Evolutionary conservation across 2,113 vertebrate species (phyloP).

Genomic region (Irena cyanogastra): DNA sequence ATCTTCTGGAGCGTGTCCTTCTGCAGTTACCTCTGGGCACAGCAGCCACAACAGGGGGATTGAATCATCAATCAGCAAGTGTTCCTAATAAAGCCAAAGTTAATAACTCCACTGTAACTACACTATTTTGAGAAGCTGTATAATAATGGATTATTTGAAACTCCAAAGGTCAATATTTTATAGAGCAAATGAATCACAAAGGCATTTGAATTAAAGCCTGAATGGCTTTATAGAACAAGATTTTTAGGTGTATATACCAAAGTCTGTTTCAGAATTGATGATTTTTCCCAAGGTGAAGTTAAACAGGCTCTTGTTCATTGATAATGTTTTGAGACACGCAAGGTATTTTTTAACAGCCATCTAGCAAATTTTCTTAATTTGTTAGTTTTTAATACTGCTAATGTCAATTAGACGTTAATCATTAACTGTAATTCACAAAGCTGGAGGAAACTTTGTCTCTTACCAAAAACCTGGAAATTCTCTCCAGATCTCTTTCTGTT

Average conservation of each 20-base stretch:
- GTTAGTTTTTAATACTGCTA: background rate
- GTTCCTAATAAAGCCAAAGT: background rate
- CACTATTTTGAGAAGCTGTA: background rate
- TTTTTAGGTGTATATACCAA: background rate
- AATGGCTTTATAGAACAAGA: fast-evolving
- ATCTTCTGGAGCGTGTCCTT: fast-evolving
- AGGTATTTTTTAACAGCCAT: background rate
- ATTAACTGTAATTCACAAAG: background rate
- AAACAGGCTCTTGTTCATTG: background rate
- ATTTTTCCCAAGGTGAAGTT: background rate
- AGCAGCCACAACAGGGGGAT: background rate
- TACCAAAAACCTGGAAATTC: background rate
- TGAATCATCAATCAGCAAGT: background rate
- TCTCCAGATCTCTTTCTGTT: background rate
- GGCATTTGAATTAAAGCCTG: fast-evolving
- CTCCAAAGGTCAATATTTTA: background rate
- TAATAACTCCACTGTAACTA: fast-evolving
- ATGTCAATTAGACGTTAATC: fast-evolving
- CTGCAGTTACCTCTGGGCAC: too few relatives aligned
- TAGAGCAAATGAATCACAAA: background rate
- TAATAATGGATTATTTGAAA: background rate
- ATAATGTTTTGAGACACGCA: background rate
- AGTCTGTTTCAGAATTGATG: background rate
- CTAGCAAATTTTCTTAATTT: background rate
- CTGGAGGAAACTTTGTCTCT: background rate